phyloP scores from a whole-genome alignment of 2,888 invertebrate species.

The Aphidius colemani region DNA sequence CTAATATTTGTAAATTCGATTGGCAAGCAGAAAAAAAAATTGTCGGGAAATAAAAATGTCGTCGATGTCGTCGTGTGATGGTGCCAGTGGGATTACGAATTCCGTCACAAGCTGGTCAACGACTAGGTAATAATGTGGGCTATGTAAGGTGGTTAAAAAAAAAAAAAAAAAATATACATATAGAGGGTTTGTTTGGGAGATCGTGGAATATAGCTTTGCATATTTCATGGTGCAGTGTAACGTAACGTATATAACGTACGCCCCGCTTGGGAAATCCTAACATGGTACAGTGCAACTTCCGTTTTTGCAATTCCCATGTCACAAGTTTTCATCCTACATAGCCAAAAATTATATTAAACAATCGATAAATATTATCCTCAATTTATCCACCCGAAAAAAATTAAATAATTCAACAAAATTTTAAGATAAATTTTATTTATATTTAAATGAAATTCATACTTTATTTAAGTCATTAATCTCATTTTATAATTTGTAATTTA shows the following conservation, averaged over 20 bases:
- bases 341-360: neutral
- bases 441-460: too few relatives aligned
- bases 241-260: constrained; percentile 48
- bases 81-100: too few relatives aligned
- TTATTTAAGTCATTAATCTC: too few relatives aligned
- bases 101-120: too few relatives aligned
- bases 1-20: too few relatives aligned
- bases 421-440: too few relatives aligned
- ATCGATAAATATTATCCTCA: constrained; percentile 2
- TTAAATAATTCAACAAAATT: neutral
- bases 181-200: constrained; percentile 31
- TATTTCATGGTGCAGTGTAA: constrained; percentile 51
- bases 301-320: constrained; percentile 31
- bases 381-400: neutral
- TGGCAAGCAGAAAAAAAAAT: too few relatives aligned
- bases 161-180: neutral
- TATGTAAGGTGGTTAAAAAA: too few relatives aligned
- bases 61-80: too few relatives aligned
- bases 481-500: too few relatives aligned
- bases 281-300: constrained; percentile 42
- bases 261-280: constrained; percentile 57
- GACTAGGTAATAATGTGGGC: too few relatives aligned
- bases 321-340: neutral
- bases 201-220: constrained; percentile 46
- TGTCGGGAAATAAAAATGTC: too few relatives aligned